phyloP scores from a whole-genome alignment of 2,113 vertebrate genomes.

The Dolichotis patagonum region DNA sequence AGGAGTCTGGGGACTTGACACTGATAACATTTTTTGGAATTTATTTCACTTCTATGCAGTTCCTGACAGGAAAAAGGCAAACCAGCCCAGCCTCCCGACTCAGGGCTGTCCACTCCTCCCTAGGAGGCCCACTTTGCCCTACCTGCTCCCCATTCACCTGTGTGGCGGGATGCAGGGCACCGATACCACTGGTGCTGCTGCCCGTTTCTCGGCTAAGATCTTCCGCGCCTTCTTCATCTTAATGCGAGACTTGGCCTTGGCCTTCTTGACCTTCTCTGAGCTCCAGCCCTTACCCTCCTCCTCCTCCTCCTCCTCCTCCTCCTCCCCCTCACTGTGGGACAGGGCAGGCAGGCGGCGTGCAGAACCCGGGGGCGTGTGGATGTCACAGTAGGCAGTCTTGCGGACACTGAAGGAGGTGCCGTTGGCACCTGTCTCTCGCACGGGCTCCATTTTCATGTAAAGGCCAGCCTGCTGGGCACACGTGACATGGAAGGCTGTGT shows the following conservation, averaged over 20 bases:
- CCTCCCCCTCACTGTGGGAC: slow-evolving; percentile 96
- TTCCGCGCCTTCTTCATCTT: slow-evolving; percentile 99
- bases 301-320: slow-evolving; percentile 95
- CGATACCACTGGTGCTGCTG: slow-evolving; percentile 96
- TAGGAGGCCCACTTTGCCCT: neutral
- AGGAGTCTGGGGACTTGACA: neutral
- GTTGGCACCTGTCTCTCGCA: slow-evolving; percentile 96
- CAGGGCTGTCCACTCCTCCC: neutral
- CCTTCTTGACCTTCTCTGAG: slow-evolving; percentile 97
- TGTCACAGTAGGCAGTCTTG: slow-evolving; percentile 99
- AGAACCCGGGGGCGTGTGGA: slow-evolving; percentile 96
- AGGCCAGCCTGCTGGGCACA: slow-evolving; percentile 99
- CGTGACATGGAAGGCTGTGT: slow-evolving; percentile 98
- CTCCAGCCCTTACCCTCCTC: slow-evolving; percentile 98
- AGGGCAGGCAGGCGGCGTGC: slow-evolving; percentile 90
- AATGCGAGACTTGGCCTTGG: slow-evolving; percentile 97
- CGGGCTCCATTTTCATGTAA: slow-evolving; percentile 99
- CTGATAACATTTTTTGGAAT: neutral
- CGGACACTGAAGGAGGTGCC: slow-evolving; percentile 98
- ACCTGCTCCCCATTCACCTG: slow-evolving; percentile 87
- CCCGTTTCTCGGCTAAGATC: slow-evolving; percentile 97
- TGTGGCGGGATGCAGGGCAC: slow-evolving; percentile 98
- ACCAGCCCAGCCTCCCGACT: neutral
- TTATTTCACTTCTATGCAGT: neutral
- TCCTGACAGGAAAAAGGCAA: neutral